Base-by-base conservation (phyloP, 2,797 vertebrate species). In the Dermochelys coriacea region DNA sequence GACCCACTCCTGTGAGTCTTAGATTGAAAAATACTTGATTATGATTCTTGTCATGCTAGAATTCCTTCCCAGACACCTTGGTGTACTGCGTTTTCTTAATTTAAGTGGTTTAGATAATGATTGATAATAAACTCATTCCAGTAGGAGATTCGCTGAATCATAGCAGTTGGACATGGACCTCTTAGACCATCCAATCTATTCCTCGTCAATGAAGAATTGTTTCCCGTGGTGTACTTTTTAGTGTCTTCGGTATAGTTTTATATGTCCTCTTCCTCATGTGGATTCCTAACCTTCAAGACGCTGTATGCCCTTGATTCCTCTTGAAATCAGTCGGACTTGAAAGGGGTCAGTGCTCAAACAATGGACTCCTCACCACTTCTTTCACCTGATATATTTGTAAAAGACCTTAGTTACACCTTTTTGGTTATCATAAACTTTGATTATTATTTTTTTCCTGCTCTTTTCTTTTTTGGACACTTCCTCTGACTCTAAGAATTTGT, bases 171-270 rank as follows among this genome's bases (percentile, higher is more conserved):
- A 96, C 95, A 54, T 92, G 82, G 45, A 82, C 78, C 64, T 96
- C 94, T 94, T 90, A 96, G 93, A 89, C 94, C 92, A 94, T 94
- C 84, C 45, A 2, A 54, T 88, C 89, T 87, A 91, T 52, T 82
- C 93, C 88, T 90, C 95, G 90, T 97, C 96, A 94, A 86, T 97
- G 96, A 93, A 91, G 88, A 95, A 89, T 92, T 94, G 94, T 94
- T 71, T 80, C 84, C 90, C 37, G 84, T 84, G 4, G 34, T 68
- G 59, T 96, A 75, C 85, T 90, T 96, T 87, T 82, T 91, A 78
- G 90, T 84, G 87, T 91, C 95, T 95, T 91, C 11, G 71, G 90
- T 94, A 94, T 96, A 91, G 89, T 96, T 95, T 84, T 94, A 86
- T 75, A 91, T 86, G 21, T 94, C 88, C 68, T 85, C 87, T 88